Evolutionary conservation across 2,113 vertebrate species (phyloP), one percentile per base, ranked within the genome.

Genomic region (Mormoops blainvillei): DNA sequence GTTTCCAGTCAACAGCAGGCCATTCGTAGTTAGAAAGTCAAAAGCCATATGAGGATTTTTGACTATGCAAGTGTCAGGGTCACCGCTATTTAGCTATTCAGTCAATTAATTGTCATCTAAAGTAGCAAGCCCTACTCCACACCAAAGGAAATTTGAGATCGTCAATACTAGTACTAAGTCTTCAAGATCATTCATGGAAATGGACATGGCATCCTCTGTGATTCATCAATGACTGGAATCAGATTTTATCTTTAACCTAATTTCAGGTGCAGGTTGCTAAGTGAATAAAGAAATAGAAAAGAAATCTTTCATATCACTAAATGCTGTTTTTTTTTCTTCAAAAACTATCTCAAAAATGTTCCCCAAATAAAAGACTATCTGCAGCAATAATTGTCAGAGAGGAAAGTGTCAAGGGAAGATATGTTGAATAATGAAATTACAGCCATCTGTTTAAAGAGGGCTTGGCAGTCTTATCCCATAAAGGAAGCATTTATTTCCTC

Each of bases 401-500:
- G 50, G 81, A 54, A 96, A 94, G 56, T 94, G 61, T 95, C 94
- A 81, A 91, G 94, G 96, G 90, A 95, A 95, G 54, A 24, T 73
- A 68, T 95, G 71, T 52, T 96, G 94, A 97, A 98, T 97, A 96
- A 97, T 94, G 48, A 96, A 97, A 92, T 86, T 96, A 89, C 33
- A 91, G 54, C 96, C 96, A 94, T 93, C 95, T 98, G 94, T 85
- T 97, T 97, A 88, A 95, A 94, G 56, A 87, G 38, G 67, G 52
- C 19, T 97, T 92, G 91, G 91, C 91, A 88, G 41, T 86, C 88
- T 86, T 45, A 82, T 94, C 67, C 36, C 58, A 94, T 82, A 92
- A 94, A 90, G 12, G 19, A 50, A 94, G 13, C 22, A 77, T 13
- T 88, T 87, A 82, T 78, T 91, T 96, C 61, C 50, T 77, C 10